Evolutionary conservation across 2,113 vertebrate species (phyloP), one percentile per base, ranked within the genome.

Genomic region (Carassius carassius): DNA sequence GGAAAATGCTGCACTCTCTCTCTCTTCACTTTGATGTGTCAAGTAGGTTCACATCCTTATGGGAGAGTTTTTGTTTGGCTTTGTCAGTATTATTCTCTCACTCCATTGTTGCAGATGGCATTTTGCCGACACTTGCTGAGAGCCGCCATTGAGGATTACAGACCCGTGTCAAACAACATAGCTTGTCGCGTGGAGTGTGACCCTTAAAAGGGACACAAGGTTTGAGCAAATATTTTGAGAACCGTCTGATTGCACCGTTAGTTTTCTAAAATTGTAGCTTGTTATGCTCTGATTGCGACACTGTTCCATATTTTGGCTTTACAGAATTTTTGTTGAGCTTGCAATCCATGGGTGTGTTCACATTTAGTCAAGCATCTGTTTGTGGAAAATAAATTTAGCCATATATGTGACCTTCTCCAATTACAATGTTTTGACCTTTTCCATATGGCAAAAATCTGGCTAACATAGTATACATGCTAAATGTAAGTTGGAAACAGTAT

Each of bases 231-330:
- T 81, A 49, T 32, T 81, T 67, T 5, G 41, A 65, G 78, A 32
- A 21, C 21, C 3, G 7, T 9, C 12, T 51, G 44, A 32, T 47
- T 65, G 37, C 14, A 47, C 37, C 5, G 1, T 32, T 19, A 29
- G 41, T 49, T 12, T 1, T 13, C 5, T n/a, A 51, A 35, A 78
- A 32, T 49, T 62, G 51, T 14, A 16, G 35, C 16, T 74, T 41
- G 44, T 23, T 23, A 75, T 81, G 47, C 78, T 81, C 77, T 77
- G 35, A 60, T 62, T 73, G 37, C 12, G 32, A n/a, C 9, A 4
- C 73, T 82, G 73, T 78, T 47, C 87, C 54, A 82, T 82, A 86
- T 82, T 86, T n/a, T 44, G 37, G 19, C 8, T 69, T 37, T 75
- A 67, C 3, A 44, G 47, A 12, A 13, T 54, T 67, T 37, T 12